A percentile compares a stretch with the other conserved stretches of the same genome.
Conservation (phyloP, 2,113 vertebrate species). For the Thryonomys swinderianus region DNA sequence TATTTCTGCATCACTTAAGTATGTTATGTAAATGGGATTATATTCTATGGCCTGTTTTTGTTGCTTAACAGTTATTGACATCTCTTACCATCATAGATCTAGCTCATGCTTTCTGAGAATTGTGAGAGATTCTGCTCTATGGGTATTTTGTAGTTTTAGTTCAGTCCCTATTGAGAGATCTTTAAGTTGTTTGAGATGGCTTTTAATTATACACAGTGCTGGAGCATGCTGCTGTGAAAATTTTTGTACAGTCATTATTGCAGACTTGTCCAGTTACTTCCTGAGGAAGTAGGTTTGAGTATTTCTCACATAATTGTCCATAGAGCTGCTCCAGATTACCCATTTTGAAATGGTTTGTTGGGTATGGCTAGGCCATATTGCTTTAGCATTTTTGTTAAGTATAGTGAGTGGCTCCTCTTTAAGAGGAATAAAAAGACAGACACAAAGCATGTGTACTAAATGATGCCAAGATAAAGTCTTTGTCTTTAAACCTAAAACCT, state of each 20-base stretch:
- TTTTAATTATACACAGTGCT: slow-evolving; percentile 38
- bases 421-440: slow-evolving; percentile 52
- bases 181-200: slow-evolving; percentile 49
- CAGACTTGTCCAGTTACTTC: slow-evolving; percentile 37
- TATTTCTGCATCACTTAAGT: slow-evolving; percentile 15
- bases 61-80: background rate
- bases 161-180: slow-evolving; percentile 19
- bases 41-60: slow-evolving; percentile 25
- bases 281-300: slow-evolving; percentile 41
- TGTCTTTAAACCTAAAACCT: slow-evolving; percentile 12
- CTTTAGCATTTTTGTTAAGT: slow-evolving; percentile 61
- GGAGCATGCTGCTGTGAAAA: background rate
- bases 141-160: slow-evolving; percentile 46
- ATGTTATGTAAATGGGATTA: slow-evolving; percentile 2
- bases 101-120: background rate
- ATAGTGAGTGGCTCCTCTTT: background rate
- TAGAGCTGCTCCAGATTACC: slow-evolving; percentile 13
- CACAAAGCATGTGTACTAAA: background rate
- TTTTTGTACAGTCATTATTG: background rate
- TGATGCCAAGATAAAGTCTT: slow-evolving; percentile 14
- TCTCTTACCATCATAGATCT: background rate
- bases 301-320: slow-evolving; percentile 13
- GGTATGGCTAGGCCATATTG: slow-evolving; percentile 23
- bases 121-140: background rate
- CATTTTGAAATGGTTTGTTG: slow-evolving; percentile 53